A percentile compares a stretch with the other conserved stretches of the same genome.
These are phyloP conservation scores for Sebastiscus albofasciatus DNA, from an alignment of 2,797 vertebrate species.

Conservation along the genomic window DNA sequence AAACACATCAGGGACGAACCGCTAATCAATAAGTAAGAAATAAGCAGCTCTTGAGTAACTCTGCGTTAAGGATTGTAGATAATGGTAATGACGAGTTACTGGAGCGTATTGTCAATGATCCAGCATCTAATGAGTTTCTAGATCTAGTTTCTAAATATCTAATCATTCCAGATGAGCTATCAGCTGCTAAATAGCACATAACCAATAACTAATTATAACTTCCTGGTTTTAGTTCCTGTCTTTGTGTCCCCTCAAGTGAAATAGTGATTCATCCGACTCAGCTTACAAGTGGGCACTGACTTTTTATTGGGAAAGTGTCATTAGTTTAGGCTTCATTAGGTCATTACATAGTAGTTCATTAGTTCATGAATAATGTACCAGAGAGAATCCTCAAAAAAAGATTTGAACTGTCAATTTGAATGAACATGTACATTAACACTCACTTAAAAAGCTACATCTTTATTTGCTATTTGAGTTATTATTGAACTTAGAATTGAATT, in stretches of 20 bases:
- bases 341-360: conserved; percentile 2
- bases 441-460: neutral
- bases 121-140: neutral
- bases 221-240: neutral
- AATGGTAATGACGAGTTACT: neutral
- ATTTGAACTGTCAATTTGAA: neutral
- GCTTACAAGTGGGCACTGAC: neutral
- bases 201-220: conserved; percentile 2
- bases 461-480: neutral
- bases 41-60: neutral
- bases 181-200: conserved; percentile 1
- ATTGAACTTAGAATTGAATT: neutral
- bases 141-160: neutral
- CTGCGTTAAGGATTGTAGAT: neutral
- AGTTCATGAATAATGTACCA: conserved; percentile 7
- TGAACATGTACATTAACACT: neutral
- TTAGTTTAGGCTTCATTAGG: conserved; percentile 12
- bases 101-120: neutral
- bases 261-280: neutral
- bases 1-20: neutral
- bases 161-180: neutral
- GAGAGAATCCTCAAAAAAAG: neutral
- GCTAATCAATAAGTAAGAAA: neutral
- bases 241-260: neutral
- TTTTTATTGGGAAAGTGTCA: neutral